A percentile compares a stretch with the other conserved stretches of the same genome.
phyloP scores from a whole-genome alignment of 2,797 vertebrate species.

The Picus viridis region DNA sequence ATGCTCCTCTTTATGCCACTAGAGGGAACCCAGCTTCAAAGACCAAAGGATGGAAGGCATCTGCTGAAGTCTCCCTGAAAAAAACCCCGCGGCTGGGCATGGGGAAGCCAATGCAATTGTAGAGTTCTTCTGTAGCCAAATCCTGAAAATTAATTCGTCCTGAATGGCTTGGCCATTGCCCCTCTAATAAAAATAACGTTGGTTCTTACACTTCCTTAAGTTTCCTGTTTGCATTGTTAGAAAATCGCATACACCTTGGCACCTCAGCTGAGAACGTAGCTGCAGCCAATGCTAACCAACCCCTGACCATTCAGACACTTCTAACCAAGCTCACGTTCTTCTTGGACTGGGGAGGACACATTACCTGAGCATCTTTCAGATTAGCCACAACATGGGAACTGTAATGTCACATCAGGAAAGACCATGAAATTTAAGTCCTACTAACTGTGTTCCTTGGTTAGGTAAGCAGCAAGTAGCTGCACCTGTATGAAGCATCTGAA shows the following conservation, averaged over 20 bases:
- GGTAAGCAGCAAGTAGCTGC: not conserved
- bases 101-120: slow-evolving; percentile 24
- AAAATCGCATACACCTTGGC: not conserved
- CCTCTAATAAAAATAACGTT: slow-evolving; percentile 45
- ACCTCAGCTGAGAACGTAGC: not conserved
- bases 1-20: slow-evolving; percentile 22
- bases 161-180: slow-evolving; percentile 21
- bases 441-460: not conserved
- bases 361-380: not conserved
- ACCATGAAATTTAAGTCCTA: not conserved
- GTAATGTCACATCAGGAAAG: not conserved
- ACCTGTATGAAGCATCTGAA: not conserved
- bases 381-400: not conserved
- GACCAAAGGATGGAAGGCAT: slow-evolving; percentile 21
- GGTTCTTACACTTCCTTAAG: slow-evolving; percentile 50
- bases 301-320: not conserved
- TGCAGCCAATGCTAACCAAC: not conserved
- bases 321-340: not conserved
- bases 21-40: slow-evolving; percentile 39
- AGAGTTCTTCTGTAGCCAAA: slow-evolving; percentile 51
- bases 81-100: not conserved
- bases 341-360: not conserved
- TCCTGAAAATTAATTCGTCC: slow-evolving; percentile 62
- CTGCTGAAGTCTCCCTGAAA: not conserved
- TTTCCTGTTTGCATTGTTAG: not conserved